A percentile compares a stretch with the other conserved stretches of the same genome.
Evolutionary conservation across 2,113 vertebrate genomes (phyloP).

Genomic region (Pteruthius melanotis): DNA sequence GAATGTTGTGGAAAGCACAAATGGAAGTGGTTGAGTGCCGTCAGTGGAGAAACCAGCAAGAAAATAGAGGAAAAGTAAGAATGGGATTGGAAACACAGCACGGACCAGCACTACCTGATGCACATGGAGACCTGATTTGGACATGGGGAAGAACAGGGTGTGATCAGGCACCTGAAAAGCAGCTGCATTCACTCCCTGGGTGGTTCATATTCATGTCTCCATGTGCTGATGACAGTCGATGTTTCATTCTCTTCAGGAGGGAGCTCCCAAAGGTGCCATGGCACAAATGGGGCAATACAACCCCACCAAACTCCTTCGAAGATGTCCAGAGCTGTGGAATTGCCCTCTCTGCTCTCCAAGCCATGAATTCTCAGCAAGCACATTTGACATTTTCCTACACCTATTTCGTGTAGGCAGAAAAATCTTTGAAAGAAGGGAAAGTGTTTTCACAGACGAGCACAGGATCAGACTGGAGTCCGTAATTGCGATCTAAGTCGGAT

Average conservation of each 20-base stretch:
- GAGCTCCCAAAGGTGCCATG: not conserved
- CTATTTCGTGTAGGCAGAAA: not conserved
- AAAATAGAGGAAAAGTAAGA: not conserved
- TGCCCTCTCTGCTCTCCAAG: not conserved
- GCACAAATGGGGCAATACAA: not conserved
- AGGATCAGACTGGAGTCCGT: not conserved
- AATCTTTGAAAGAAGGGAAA: not conserved
- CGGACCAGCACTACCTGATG: not conserved
- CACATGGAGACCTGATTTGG: not conserved
- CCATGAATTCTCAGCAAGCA: not conserved
- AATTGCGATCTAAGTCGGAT: not conserved
- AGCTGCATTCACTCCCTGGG: not conserved
- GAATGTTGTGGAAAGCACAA: not conserved
- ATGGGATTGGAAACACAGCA: not conserved
- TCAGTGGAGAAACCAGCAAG: not conserved
- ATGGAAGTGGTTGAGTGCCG: not conserved
- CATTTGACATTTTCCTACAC: not conserved
- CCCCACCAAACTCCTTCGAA: not conserved
- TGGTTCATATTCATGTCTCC: not conserved
- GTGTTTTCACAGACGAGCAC: accelerated
- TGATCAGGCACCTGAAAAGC: not conserved
- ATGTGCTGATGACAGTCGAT: not conserved
- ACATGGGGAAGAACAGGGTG: not conserved
- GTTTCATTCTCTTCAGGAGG: not conserved
- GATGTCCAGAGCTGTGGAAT: not conserved